Evolutionary conservation across 1,140 invertebrate genomes (phyloP), one percentile per base, ranked within the genome.

Genomic region (Cataglyphis hispanica): DNA sequence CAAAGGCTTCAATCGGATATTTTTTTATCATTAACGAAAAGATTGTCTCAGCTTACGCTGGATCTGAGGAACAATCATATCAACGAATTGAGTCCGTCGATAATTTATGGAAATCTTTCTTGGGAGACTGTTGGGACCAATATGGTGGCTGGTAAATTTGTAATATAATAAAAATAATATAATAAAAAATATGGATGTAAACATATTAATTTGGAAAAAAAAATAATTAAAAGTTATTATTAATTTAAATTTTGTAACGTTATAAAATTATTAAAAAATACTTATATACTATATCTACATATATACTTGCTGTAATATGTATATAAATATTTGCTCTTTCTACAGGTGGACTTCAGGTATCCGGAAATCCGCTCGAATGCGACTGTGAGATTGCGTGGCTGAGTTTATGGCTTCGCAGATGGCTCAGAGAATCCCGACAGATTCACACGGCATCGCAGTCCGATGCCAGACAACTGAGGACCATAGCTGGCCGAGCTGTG

Each of bases 371-470:
- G 0, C 96, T 98, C 91, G 96, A 96, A 22, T 99, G 98, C 90
- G 98, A 98, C 87, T 99, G 98, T 92, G 97, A 98, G 69, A 95
- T 98, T 53, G 97, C 98, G 6, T 98, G 98, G 98, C 95, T 98
- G 37, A 98, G 98, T 1, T 96, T 98, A 64, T 99, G 98, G 98
- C 95, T 98, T 66, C 95, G 98, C 22, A 96, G 98, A 43, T 98
- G 98, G 98, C 95, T 97, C 5, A 94, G 97, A 11, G 98, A 98
- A 92, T 97, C 96, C 11, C 95, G 97, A n/a, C 96, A 97, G 90
- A 96, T 97, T 34, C 97, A 97, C 90, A 96, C 96, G 19, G 96
- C 96, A 4, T 96, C 96, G 5, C 95, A 95, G 67, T 95, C 94
- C n/a, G 94, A 95, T 58, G 95, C 94, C 0, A 90, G 94, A 43